phyloP scores from a whole-genome alignment of 2,888 invertebrate species.

The Galeopsomyia nigrocyanea region DNA sequence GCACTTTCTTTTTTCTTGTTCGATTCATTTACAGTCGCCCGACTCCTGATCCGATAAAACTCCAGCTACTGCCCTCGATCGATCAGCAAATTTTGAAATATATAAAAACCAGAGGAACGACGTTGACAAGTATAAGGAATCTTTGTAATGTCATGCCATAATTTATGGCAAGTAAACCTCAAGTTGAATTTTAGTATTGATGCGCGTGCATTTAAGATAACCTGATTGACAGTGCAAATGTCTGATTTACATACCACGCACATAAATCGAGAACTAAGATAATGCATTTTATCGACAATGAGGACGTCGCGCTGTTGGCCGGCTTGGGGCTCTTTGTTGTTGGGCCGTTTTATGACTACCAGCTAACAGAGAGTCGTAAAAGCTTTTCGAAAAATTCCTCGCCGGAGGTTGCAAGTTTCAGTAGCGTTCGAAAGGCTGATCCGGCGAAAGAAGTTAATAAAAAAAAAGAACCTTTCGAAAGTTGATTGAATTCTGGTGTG shows the following conservation, averaged over 20 bases:
- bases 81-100: conserved; percentile 13
- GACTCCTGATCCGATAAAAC: background rate
- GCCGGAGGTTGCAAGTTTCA: background rate
- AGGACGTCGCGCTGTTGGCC: too few species aligned
- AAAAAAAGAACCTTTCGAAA: too few species aligned
- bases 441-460: background rate
- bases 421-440: conserved; percentile 13
- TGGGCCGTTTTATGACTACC: background rate
- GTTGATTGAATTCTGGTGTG: too few species aligned
- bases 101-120: background rate
- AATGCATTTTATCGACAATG: conserved; percentile 6
- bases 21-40: background rate
- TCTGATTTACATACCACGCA: conserved; percentile 5
- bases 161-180: too few species aligned
- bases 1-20: background rate
- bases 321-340: too few species aligned
- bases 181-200: too few species aligned
- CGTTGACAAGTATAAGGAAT: too few species aligned
- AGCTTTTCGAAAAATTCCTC: conserved; percentile 35
- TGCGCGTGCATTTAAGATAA: too few species aligned
- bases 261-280: conserved; percentile 21
- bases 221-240: conserved; percentile 22
- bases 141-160: too few species aligned
- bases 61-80: background rate
- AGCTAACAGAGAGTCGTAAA: conserved; percentile 20